A percentile compares a stretch with the other conserved stretches of the same genome.
These are phyloP conservation scores for Atrichornis clamosus DNA, from an alignment of 2,113 vertebrate genomes.

Conservation along the genomic window DNA sequence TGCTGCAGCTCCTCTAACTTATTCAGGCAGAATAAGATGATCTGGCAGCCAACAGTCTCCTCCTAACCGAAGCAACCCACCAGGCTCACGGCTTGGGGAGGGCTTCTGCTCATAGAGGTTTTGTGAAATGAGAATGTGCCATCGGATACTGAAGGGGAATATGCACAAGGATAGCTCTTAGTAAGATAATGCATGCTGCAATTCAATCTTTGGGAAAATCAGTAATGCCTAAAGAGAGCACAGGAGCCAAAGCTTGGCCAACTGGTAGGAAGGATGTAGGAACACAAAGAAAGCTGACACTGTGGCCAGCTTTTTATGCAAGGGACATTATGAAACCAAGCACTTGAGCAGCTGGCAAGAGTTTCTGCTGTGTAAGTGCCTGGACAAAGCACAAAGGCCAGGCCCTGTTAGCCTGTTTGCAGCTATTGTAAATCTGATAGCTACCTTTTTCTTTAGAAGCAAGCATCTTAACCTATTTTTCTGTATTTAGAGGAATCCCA, in stretches of 20 bases:
- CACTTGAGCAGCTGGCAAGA: not conserved
- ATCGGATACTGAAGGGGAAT: not conserved
- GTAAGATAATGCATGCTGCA: not conserved
- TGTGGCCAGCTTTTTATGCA: not conserved
- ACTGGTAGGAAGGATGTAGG: not conserved
- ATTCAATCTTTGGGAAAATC: not conserved
- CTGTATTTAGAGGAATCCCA: not conserved
- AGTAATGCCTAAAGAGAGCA: not conserved
- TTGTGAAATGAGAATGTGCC: not conserved
- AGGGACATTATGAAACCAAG: not conserved
- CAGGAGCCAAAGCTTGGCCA: not conserved
- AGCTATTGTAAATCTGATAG: not conserved
- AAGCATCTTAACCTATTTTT: not conserved
- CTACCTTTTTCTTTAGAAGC: not conserved
- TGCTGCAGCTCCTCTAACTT: not conserved
- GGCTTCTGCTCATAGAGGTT: not conserved
- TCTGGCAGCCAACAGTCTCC: not conserved
- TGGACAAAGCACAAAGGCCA: not conserved
- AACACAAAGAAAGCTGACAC: not conserved
- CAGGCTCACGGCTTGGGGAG: not conserved
- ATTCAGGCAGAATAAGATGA: not conserved
- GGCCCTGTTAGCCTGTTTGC: not conserved
- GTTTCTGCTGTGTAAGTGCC: not conserved
- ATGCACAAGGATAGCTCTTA: not conserved
- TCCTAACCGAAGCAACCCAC: not conserved